phyloP scores from a whole-genome alignment of 2,113 vertebrate species.

The Corapipo altera region DNA sequence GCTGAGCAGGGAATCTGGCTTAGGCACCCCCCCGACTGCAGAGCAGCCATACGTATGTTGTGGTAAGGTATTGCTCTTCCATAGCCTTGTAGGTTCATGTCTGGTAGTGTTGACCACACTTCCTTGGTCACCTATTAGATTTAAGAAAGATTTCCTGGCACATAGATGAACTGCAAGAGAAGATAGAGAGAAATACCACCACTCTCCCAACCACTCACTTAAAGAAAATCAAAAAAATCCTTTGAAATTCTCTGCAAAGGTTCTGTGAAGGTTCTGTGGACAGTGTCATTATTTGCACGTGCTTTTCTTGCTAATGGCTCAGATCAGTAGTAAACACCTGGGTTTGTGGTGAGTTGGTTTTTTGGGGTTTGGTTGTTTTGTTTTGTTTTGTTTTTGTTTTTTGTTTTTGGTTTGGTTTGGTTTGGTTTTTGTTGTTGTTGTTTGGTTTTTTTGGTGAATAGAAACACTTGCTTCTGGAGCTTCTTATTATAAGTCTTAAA shows the following conservation, averaged over 20 bases:
- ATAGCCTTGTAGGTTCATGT: accelerated
- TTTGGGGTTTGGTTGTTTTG: neutral
- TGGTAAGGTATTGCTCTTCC: neutral
- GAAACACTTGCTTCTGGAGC: neutral
- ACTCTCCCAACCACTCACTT: neutral
- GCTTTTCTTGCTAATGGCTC: neutral
- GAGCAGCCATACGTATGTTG: accelerated
- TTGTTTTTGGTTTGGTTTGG: too few species aligned
- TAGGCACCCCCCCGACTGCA: neutral
- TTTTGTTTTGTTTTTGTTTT: too few species aligned
- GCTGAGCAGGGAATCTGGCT: neutral
- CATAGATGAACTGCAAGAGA: neutral
- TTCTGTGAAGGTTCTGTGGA: neutral
- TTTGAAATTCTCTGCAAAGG: neutral
- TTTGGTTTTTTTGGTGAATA: neutral
- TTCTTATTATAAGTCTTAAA: neutral
- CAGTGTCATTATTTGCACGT: neutral
- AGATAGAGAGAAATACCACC: neutral
- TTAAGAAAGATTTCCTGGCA: neutral
- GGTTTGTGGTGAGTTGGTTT: neutral
- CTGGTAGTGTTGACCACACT: neutral
- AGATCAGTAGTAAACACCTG: neutral
- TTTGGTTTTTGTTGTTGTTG: neutral
- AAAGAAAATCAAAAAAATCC: neutral
- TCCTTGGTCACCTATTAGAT: neutral